phyloP scores from a whole-genome alignment of 1,140 invertebrate genomes.

The Drosophila kurseongensis region DNA sequence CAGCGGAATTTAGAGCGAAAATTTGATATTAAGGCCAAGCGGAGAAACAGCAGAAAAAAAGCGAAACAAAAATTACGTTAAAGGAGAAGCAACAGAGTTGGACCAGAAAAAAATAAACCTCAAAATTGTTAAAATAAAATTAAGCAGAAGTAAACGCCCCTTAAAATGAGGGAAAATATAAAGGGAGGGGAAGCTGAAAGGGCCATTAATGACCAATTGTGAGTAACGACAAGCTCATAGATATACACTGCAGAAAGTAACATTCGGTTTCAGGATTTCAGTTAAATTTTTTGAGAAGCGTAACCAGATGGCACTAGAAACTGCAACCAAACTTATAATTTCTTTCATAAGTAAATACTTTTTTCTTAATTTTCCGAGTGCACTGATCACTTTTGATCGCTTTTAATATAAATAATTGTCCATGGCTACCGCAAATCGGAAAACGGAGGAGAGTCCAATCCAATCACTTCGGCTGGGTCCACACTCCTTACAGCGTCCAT shows the following conservation, averaged over 20 bases:
- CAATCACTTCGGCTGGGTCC: conserved; percentile 1
- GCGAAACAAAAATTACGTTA: conserved; percentile 53
- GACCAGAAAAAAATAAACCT: conserved; percentile 21
- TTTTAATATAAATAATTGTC: conserved; percentile 78
- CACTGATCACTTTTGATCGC: conserved; percentile 9
- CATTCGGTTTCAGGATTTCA: too few relatives aligned
- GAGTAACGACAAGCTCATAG: neutral
- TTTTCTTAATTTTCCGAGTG: conserved; percentile 1
- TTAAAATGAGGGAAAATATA: conserved; percentile 12
- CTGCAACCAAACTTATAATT: too few relatives aligned
- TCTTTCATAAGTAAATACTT: too few relatives aligned
- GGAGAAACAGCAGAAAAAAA: conserved; percentile 28
- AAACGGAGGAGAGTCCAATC: conserved; percentile 29
- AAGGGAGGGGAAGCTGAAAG: neutral
- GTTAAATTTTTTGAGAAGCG: too few relatives aligned
- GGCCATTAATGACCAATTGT: neutral
- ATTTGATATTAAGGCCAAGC: conserved; percentile 80
- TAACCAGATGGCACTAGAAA: too few relatives aligned
- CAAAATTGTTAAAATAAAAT: conserved; percentile 79
- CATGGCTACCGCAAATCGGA: conserved; percentile 43
- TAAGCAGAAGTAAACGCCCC: conserved; percentile 79
- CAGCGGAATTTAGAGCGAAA: conserved; percentile 82
- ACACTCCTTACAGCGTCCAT: conserved; percentile 8
- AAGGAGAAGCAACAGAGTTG: conserved; percentile 42
- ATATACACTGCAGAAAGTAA: neutral